phyloP scores from a whole-genome alignment of 2,888 invertebrate genomes.

The Ectobius pallidus region DNA sequence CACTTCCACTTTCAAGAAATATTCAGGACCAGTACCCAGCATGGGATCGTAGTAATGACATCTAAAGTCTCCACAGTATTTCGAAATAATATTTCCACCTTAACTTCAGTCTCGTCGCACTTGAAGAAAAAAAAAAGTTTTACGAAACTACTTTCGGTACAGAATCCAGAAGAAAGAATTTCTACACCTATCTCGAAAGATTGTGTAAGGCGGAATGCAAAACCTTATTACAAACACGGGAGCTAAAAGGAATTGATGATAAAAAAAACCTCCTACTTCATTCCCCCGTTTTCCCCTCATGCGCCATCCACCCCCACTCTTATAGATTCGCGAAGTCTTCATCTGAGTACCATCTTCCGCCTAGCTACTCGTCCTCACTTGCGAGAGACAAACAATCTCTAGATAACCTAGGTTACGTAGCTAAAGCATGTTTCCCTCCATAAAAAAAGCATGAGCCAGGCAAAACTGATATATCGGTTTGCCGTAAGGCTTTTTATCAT shows the following conservation, averaged over 20 bases:
- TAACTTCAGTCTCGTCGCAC: too few relatives aligned
- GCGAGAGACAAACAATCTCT: not conserved
- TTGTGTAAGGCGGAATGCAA: not conserved
- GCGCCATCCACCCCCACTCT: not conserved
- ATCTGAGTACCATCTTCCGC: not conserved
- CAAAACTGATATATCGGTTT: not conserved
- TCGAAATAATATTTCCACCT: too few relatives aligned
- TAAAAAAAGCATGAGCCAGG: not conserved
- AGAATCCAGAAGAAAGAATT: too few relatives aligned
- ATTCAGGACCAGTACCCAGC: too few relatives aligned
- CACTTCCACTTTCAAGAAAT: too few relatives aligned
- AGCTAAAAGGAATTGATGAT: constrained; percentile 19
- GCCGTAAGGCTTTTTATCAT: not conserved
- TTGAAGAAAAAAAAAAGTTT: too few relatives aligned
- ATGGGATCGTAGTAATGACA: too few relatives aligned
- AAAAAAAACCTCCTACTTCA: not conserved
- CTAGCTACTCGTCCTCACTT: not conserved
- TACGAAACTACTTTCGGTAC: too few relatives aligned
- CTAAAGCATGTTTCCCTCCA: not conserved
- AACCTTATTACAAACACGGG: not conserved
- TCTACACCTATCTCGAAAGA: not conserved
- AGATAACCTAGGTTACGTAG: not conserved
- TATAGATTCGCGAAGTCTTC: not conserved
- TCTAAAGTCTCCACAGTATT: too few relatives aligned
- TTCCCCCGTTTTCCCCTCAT: not conserved